Base-by-base conservation (phyloP, 2,888 invertebrate genomes). In the Lasius fuliginosus region DNA sequence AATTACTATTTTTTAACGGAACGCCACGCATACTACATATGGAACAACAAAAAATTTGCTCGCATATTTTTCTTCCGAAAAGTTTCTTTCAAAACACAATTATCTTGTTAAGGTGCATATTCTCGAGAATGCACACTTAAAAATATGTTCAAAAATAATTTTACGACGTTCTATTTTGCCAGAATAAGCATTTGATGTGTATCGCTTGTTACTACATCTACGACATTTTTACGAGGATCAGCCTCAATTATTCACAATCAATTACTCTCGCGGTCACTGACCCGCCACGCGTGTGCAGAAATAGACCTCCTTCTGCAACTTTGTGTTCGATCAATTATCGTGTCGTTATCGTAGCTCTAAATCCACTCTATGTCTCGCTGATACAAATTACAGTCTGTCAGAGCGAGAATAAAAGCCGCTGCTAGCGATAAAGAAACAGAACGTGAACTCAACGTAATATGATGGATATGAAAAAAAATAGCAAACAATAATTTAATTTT, bases 231-330 rank as follows among this genome's bases (percentile, higher is more conserved):
- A 33, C 33, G 75, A 64, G 18, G 30, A 75, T 65, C 18, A 65
- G 27, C 36, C 58, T 40, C 11, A 46, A 15, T 42, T 12, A 71
- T 46, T 46, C 46, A 49, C 49, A 53, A 53, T 40, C 12, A 46
- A 15, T 42, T 12, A 71, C 58, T 83, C 9, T 23, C 11, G 33
- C 60, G 88, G 77, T 83, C 88, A 40, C 60, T 56, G 83, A 82
- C 87, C 84, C 65, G 27, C 15, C n/a, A 18, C 68, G 46, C 9
- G 6, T 30, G 58, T 68, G 33, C 76, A 84, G 75, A 86, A 85
- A 81, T 82, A 84, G 76, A 53, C 74, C 4, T 23, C 4, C 58
- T 82, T 89, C 58, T 77, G 67, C 85, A 82, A 85, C 83, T 83
- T 85, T 58, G 58, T 30, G 23, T 15, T 15, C 23, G 83, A 60